A percentile compares a stretch with the other conserved stretches of the same genome.
These are phyloP conservation scores for Microplitis mediator DNA, from an alignment of 1,140 invertebrate species.

Conservation along the genomic window DNA sequence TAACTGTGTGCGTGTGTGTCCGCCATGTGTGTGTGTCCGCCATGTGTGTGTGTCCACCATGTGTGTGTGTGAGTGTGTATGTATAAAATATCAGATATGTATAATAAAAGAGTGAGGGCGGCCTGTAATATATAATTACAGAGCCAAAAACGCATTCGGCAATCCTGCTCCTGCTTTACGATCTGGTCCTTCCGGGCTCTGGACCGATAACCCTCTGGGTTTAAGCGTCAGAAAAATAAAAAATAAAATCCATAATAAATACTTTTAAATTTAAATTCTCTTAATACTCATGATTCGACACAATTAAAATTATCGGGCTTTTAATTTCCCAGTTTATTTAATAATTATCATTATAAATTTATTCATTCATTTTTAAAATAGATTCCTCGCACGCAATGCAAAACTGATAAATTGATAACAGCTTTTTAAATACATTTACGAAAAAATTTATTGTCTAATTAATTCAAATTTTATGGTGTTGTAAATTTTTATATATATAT, in stretches of 20 bases:
- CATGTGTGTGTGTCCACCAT: neutral
- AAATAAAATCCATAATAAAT: neutral
- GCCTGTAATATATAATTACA: slow-evolving; percentile 4
- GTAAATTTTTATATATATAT: too few relatives aligned
- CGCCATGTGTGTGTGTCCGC: neutral
- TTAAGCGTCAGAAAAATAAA: neutral
- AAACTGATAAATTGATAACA: too few relatives aligned
- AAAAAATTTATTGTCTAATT: too few relatives aligned
- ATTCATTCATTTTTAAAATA: too few relatives aligned
- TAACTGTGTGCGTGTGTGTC: neutral
- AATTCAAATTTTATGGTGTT: too few relatives aligned
- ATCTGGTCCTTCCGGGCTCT: neutral
- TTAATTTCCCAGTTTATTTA: too few relatives aligned
- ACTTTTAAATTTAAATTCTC: neutral
- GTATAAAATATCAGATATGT: neutral
- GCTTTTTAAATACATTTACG: too few relatives aligned
- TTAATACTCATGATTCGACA: too few relatives aligned
- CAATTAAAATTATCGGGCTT: too few relatives aligned
- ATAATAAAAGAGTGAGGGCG: neutral
- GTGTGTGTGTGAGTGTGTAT: neutral
- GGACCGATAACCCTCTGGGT: neutral
- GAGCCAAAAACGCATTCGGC: neutral
- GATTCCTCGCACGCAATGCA: too few relatives aligned
- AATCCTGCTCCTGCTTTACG: slow-evolving; percentile 1
- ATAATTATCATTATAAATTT: too few relatives aligned